Conservation (phyloP, 2,888 invertebrate genomes). For the Esperia sulphurella region DNA sequence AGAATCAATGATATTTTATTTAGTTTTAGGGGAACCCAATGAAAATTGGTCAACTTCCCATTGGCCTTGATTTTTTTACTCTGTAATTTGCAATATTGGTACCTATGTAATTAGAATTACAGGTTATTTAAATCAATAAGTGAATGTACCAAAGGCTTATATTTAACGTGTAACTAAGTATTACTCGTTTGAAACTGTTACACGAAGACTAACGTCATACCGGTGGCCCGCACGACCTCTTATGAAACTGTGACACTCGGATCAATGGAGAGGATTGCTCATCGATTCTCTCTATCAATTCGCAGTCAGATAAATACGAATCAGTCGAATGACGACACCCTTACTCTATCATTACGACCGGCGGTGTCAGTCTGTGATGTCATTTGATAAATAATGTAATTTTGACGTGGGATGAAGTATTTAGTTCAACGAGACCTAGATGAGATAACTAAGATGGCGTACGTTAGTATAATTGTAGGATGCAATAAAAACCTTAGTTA, state of each 20-base stretch:
- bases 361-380: background rate
- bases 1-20: too few species aligned
- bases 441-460: too few species aligned
- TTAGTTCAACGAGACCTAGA: background rate
- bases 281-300: slow-evolving; percentile 6
- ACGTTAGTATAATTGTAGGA: too few species aligned
- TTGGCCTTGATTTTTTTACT: too few species aligned
- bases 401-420: background rate
- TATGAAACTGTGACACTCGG: slow-evolving; percentile 28
- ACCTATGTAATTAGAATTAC: too few species aligned
- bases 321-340: slow-evolving; percentile 2
- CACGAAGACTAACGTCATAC: slow-evolving; percentile 17
- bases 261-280: slow-evolving; percentile 27
- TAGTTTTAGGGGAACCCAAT: too few species aligned
- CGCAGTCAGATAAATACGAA: slow-evolving; percentile 6
- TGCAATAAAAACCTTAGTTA: too few species aligned
- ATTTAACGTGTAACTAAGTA: background rate
- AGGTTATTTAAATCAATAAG: too few species aligned
- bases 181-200: slow-evolving; percentile 15
- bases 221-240: slow-evolving; percentile 22
- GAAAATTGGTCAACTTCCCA: too few species aligned
- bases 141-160: background rate
- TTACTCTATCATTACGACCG: slow-evolving; percentile 4
- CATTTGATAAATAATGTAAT: background rate
- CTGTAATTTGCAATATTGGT: too few species aligned